Conservation (phyloP, 2,797 vertebrate genomes). For the Epinephelus awoara region DNA sequence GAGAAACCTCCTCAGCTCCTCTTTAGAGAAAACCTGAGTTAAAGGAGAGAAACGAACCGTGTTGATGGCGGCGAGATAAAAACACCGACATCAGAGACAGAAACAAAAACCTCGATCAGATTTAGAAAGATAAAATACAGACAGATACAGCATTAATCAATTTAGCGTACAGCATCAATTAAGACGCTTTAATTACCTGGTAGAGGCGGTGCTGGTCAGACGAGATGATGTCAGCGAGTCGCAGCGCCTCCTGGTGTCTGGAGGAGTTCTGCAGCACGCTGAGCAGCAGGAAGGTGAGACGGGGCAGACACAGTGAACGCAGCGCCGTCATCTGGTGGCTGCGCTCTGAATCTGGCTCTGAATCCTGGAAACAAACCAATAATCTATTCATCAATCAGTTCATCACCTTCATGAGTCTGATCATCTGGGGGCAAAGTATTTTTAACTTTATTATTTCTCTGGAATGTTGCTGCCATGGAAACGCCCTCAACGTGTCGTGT, state of each 20-base stretch:
- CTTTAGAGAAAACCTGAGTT: conserved; percentile 95
- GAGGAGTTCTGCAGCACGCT: conserved; percentile 92
- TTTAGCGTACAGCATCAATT: fast-evolving
- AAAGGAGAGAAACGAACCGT: conserved; percentile 62
- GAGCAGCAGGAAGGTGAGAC: conserved; percentile 93
- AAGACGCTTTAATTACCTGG: conserved; percentile 76
- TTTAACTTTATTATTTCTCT: too few species aligned
- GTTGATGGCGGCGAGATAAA: too few species aligned
- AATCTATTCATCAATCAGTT: neutral
- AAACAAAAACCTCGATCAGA: too few species aligned
- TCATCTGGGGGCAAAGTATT: too few species aligned
- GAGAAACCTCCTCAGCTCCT: conserved; percentile 92
- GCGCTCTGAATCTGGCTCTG: conserved; percentile 90
- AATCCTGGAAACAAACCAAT: conserved; percentile 83
- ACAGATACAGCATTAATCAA: neutral
- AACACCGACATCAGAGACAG: too few species aligned
- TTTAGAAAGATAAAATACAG: too few species aligned
- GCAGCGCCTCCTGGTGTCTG: conserved; percentile 94
- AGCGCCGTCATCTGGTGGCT: conserved; percentile 91
- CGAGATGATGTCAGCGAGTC: conserved; percentile 93
- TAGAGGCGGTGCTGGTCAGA: conserved; percentile 94
- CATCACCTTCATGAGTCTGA: too few species aligned
- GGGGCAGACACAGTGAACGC: conserved; percentile 92
- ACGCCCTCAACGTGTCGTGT: too few species aligned
- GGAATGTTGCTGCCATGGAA: neutral